Conservation (phyloP, 2,888 invertebrate genomes). For the Octonoba sinensis region DNA sequence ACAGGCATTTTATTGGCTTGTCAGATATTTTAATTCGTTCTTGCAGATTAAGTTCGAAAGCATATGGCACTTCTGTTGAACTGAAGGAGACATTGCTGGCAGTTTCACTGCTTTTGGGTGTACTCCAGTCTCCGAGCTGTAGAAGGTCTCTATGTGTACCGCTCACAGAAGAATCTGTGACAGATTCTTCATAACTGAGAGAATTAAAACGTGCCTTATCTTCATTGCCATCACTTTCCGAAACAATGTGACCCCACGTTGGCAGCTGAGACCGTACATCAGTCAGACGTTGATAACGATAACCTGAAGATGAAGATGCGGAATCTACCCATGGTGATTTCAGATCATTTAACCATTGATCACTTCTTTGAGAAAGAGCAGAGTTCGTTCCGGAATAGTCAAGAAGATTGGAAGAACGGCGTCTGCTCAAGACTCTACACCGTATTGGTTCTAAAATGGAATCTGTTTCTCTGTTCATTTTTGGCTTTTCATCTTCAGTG, state of each 20-base stretch:
- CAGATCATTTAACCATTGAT: conserved; percentile 35
- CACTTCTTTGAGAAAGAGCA: conserved; percentile 34
- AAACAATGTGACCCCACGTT: conserved; percentile 37
- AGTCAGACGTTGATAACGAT: conserved; percentile 10
- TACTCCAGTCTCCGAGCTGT: conserved; percentile 51
- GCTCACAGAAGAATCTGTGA: conserved; percentile 31
- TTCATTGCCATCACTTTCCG: conserved; percentile 37
- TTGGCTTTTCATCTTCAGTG: conserved; percentile 65
- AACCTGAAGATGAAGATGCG: conserved; percentile 31
- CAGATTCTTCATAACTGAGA: conserved; percentile 51
- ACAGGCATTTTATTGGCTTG: conserved; percentile 72
- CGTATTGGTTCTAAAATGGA: conserved; percentile 23
- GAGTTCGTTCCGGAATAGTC: conserved; percentile 46
- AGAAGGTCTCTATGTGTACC: conserved; percentile 34
- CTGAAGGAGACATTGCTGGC: conserved; percentile 67
- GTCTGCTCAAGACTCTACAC: conserved; percentile 20
- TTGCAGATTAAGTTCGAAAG: conserved; percentile 70
- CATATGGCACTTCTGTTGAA: conserved; percentile 69
- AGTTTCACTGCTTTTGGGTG: conserved; percentile 67
- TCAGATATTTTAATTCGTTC: conserved; percentile 74
- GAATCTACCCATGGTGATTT: conserved; percentile 36
- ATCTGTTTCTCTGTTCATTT: conserved; percentile 29
- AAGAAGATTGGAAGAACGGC: conserved; percentile 50
- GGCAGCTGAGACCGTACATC: conserved; percentile 51
- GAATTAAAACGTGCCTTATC: conserved; percentile 19